Base-by-base conservation (phyloP, 2,113 vertebrate genomes). In the Sapajus apella region DNA sequence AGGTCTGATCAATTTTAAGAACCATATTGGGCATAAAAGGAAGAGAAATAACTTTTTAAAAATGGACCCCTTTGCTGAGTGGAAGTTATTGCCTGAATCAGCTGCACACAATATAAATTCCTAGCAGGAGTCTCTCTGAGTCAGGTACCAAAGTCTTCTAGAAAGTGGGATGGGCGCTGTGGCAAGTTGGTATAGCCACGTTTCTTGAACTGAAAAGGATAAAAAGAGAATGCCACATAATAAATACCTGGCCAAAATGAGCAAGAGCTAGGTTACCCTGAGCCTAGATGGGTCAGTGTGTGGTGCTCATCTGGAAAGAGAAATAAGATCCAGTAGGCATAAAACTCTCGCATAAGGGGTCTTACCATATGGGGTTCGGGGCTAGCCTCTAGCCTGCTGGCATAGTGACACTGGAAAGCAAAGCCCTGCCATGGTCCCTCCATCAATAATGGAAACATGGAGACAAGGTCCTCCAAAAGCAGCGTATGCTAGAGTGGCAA, bases 401-500 rank as follows among this genome's bases (percentile, higher is more conserved):
- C 30, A 50, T 47, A 56, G 37, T 73, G 72, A 21, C 9, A 8
- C 12, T 5, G 45, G 27, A 75, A 40, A 56, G 50, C 16, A 70
- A 13, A 79, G 18, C 9, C 56, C 30, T 80, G 25, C 45, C 23
- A 43, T 21, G 35, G 3, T 7, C 3, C 18, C 27, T 8, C 27
- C 6, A 16, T 72, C 50, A 40, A 40, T 14, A 81, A 35, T 16
- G 61, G 8, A 66, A 75, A 40, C 47, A 14, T 23, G 25, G 52
- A 85, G 86, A 68, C n/a, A 23, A 43, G 3, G 21, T 45, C 16
- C 30, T 91, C n/a, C 40, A 61, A 40, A 77, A 32, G 43, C 11
- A 61, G 12, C 12, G 21, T 52, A 32, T 1, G 0, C 35, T 1
- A 21, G 73, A 40, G 30, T 80, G 16, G 45, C 8, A 1, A 77